Evolutionary conservation across 2,888 invertebrate species (phyloP).

Genomic region (Ctena decussata): DNA sequence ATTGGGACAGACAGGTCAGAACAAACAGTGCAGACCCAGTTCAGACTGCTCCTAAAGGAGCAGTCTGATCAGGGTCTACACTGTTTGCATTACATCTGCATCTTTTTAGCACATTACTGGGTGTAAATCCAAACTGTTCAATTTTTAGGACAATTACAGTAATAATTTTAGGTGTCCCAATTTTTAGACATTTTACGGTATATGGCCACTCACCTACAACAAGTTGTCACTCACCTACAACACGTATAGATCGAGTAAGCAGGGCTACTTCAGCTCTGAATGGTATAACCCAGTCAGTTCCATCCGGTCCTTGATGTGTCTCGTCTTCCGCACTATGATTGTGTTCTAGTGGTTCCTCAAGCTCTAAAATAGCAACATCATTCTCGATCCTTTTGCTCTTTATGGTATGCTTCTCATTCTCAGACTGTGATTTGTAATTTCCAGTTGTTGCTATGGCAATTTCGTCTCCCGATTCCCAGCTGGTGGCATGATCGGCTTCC

Average conservation of each 20-base stretch:
- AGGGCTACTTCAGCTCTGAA: slow-evolving; percentile 81
- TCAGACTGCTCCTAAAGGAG: too few relatives aligned
- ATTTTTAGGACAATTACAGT: too few relatives aligned
- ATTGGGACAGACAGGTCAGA: too few relatives aligned
- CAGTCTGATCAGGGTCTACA: too few relatives aligned
- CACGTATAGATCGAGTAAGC: slow-evolving; percentile 77
- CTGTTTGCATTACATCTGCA: too few relatives aligned
- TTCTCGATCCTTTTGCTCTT: slow-evolving; percentile 49
- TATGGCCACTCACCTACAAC: too few relatives aligned
- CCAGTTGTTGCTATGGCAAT: slow-evolving; percentile 84
- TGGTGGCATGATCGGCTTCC: slow-evolving; percentile 41
- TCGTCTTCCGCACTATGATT: slow-evolving; percentile 73
- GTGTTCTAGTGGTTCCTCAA: slow-evolving; percentile 66
- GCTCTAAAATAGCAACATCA: slow-evolving; percentile 67
- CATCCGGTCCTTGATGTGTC: neutral
- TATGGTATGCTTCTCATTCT: slow-evolving; percentile 79
- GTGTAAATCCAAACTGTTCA: too few relatives aligned
- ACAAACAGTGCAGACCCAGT: too few relatives aligned
- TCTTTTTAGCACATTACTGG: too few relatives aligned
- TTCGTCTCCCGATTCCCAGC: slow-evolving; percentile 68
- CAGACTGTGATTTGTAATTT: slow-evolving; percentile 70
- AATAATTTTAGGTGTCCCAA: too few relatives aligned
- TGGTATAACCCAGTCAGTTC: slow-evolving; percentile 22
- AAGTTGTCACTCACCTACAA: slow-evolving; percentile 52
- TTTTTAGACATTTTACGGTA: too few relatives aligned